Conservation (phyloP, 2,888 invertebrate species). For the Polymixis lichenea region DNA sequence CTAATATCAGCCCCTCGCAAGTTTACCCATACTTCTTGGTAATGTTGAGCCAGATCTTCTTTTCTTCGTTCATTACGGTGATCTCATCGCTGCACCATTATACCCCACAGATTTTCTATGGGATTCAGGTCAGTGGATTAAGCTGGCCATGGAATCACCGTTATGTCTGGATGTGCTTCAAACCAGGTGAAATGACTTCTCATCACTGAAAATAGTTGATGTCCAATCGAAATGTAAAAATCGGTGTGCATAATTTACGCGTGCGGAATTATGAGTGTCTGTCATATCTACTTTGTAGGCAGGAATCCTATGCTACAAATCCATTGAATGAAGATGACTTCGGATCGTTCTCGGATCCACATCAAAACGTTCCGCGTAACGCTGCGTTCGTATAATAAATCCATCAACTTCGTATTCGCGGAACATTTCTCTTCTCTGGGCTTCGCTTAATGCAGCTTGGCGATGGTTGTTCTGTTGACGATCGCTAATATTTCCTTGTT, state of each 20-base stretch:
- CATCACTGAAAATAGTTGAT: no score
- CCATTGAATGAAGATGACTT: no score
- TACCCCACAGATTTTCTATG: neutral
- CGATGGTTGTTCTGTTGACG: neutral
- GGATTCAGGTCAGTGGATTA: neutral
- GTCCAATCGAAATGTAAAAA: no score
- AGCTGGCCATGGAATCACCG: neutral
- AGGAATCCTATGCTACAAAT: no score
- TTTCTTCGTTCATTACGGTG: neutral
- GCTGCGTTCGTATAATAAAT: neutral
- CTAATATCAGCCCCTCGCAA: no score
- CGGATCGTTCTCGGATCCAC: no score
- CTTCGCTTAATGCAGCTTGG: neutral
- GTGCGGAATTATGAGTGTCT: no score
- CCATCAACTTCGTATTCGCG: neutral
- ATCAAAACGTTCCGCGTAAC: no score
- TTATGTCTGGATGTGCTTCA: neutral
- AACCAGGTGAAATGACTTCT: neutral
- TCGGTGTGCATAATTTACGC: no score
- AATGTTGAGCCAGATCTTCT: neutral
- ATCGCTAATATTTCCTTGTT: neutral
- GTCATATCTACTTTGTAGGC: no score
- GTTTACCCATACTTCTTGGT: no score
- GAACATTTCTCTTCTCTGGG: neutral
- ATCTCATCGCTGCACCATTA: neutral